Base-by-base conservation (phyloP, 2,113 vertebrate genomes). In the Leucosticte australis region DNA sequence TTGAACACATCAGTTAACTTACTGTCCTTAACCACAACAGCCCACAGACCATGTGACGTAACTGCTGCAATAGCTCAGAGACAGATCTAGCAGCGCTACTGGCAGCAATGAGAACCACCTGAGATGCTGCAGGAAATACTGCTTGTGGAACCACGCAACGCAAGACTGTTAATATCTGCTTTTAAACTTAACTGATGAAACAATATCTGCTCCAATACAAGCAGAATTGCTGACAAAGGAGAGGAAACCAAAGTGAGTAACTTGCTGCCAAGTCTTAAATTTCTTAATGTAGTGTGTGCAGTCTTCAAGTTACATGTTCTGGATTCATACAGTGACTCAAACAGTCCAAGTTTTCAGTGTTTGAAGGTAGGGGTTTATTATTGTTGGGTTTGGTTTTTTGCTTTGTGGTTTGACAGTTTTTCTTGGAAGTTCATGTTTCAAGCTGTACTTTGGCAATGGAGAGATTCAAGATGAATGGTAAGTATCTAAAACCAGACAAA, bases 61-160 rank as follows among this genome's bases (percentile, higher is more conserved):
- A 37, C 18, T 31, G 15, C 41, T 55, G 42, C 60, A 71, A 49
- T 0, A 69, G 28, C 37, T 42, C 22, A 18, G 42, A 55, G 55
- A 15, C 47, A 59, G 19, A 55, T 7, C 26, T 11, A 26, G 35
- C 49, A 89, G 49, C 0, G 11, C 59, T 55, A 18, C 68, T 59
- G 31, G 46, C 31, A 64, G 17, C 3, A 47, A 46, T 0, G 3
- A 77, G 59, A 91, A 15, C 16, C 49, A 70, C 26, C 37, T 9
- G 28, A 84, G 52, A 55, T 8, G 21, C 65, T 53, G 35, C 28
- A 49, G 15, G 33, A 90, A 87, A 47, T 2, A n/a, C 1, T 65
- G 35, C 31, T 10, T 44, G 23, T 23, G 11, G 17, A 39, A 27
- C 50, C 28, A 30, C 0, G 0, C 41, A 52, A 41, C 1, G 7